Conservation (phyloP, 2,888 invertebrate species). For the Halictus quadricinctus region DNA sequence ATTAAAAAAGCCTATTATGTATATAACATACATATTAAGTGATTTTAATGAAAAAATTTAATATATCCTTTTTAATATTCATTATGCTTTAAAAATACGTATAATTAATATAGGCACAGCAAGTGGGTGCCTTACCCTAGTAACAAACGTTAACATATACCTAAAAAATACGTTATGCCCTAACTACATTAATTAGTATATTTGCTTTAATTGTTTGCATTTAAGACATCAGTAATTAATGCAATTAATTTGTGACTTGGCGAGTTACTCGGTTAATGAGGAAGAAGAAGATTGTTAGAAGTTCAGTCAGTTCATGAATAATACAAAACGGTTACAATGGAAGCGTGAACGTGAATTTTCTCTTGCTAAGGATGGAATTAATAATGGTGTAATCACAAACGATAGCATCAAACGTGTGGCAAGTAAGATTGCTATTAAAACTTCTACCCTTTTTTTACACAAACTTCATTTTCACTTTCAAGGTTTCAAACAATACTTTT, state of each 20-base stretch:
- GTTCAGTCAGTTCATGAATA: background rate
- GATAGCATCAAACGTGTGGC: background rate
- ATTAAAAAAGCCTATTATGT: too few species aligned
- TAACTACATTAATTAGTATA: background rate
- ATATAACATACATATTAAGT: too few species aligned
- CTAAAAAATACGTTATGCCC: background rate
- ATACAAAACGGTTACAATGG: background rate
- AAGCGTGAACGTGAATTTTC: background rate
- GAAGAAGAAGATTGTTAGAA: slow-evolving; percentile 1
- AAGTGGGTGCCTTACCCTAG: too few species aligned
- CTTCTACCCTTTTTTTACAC: background rate
- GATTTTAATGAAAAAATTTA: too few species aligned
- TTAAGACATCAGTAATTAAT: slow-evolving; percentile 8
- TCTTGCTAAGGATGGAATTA: background rate
- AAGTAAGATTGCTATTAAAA: background rate
- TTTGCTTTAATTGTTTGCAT: slow-evolving; percentile 1
- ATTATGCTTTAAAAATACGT: too few species aligned
- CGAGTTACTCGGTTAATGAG: background rate
- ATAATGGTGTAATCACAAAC: background rate
- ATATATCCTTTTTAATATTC: too few species aligned
- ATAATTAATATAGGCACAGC: too few species aligned
- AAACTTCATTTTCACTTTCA: background rate
- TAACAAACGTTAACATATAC: background rate
- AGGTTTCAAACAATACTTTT: background rate
- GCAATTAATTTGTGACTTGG: background rate